Evolutionary conservation across 2,113 vertebrate genomes (phyloP).

Genomic region (Seriola dumerili): DNA sequence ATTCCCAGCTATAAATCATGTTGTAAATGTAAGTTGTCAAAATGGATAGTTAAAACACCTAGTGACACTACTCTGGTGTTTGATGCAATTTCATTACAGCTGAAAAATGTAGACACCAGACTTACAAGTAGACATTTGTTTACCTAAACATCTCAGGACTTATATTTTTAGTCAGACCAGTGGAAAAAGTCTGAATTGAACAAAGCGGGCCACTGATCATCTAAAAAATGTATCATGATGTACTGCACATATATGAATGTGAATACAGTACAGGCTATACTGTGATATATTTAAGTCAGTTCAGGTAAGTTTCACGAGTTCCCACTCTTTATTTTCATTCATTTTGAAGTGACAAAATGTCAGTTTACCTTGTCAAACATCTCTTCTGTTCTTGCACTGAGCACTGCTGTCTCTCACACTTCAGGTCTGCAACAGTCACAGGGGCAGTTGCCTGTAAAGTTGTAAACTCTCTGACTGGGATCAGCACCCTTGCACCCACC

Average conservation of each 20-base stretch:
- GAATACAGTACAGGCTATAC: background rate
- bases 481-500: constrained; percentile 62
- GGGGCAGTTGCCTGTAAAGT: constrained; percentile 35
- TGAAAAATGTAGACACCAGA: constrained; percentile 12
- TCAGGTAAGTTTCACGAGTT: background rate
- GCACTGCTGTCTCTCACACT: constrained; percentile 5
- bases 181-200: background rate
- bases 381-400: background rate
- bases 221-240: background rate
- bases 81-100: constrained; percentile 50
- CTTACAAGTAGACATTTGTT: background rate
- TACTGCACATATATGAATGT: background rate
- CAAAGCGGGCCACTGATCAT: background rate
- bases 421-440: constrained; percentile 35
- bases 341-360: background rate
- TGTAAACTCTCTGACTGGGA: constrained; percentile 41
- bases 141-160: background rate
- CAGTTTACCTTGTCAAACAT: background rate
- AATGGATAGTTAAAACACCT: constrained; percentile 31
- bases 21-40: constrained; percentile 58
- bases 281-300: background rate
- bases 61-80: constrained; percentile 35
- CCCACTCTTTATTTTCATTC: background rate
- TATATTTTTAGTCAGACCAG: constrained; percentile 5
- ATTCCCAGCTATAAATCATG: constrained; percentile 62